These are phyloP conservation scores for Dendrocopos noguchii DNA, from an alignment of 2,113 vertebrate species.

Conservation along the genomic window DNA sequence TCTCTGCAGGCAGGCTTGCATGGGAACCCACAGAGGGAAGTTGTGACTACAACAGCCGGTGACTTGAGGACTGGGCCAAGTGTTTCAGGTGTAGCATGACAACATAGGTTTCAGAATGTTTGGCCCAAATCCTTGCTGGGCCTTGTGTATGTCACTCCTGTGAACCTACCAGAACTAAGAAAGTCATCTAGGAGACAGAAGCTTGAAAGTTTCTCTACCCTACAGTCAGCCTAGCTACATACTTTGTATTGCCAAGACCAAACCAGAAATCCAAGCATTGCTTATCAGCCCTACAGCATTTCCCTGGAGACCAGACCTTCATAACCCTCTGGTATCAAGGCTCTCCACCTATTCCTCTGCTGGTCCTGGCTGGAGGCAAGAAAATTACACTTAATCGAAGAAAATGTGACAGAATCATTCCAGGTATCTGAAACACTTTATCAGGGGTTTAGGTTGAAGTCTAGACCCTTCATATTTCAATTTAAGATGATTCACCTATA, in stretches of 20 bases:
- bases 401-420: background rate
- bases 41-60: background rate
- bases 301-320: background rate
- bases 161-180: background rate
- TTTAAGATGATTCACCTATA: background rate
- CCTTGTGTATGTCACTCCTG: background rate
- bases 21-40: background rate
- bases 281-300: background rate
- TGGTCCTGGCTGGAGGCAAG: background rate
- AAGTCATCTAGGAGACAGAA: background rate
- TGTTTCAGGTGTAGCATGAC: background rate
- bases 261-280: background rate
- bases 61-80: background rate
- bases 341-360: background rate
- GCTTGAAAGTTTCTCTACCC: background rate
- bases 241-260: background rate
- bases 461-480: background rate
- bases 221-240: background rate
- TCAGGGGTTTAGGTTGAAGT: background rate
- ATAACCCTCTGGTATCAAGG: background rate
- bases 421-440: background rate
- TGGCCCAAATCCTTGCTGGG: background rate
- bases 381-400: background rate
- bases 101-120: background rate
- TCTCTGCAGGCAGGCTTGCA: background rate